phyloP scores from a whole-genome alignment of 2,888 invertebrate genomes.

The Cryptops parisi region DNA sequence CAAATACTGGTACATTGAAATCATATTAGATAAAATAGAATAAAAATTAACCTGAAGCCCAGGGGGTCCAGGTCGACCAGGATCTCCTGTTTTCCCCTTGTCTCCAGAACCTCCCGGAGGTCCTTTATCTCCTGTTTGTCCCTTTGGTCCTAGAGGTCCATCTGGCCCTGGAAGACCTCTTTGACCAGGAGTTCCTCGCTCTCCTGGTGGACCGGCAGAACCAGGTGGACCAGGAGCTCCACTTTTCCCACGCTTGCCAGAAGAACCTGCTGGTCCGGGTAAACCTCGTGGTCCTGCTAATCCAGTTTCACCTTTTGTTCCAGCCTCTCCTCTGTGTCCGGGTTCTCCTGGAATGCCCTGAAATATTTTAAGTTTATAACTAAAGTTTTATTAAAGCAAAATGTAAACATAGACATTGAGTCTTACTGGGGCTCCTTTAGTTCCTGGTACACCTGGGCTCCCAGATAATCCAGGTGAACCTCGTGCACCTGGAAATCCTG shows the following conservation, averaged over 20 bases:
- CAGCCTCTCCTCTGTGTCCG: slow-evolving; percentile 63
- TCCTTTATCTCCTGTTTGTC: slow-evolving; percentile 56
- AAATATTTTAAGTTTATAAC: slow-evolving; percentile 3
- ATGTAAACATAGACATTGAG: background rate
- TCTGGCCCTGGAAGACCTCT: slow-evolving; percentile 60
- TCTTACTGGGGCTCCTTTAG: slow-evolving; percentile 44
- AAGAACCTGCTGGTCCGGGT: slow-evolving; percentile 56
- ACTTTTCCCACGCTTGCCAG: slow-evolving; percentile 67
- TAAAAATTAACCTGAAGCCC: slow-evolving; percentile 35
- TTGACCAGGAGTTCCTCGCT: slow-evolving; percentile 49
- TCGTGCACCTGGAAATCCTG: slow-evolving; percentile 65
- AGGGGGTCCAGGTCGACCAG: slow-evolving; percentile 43
- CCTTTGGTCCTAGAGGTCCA: slow-evolving; percentile 57
- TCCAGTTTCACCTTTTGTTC: slow-evolving; percentile 60
- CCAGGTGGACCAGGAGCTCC: slow-evolving; percentile 63
- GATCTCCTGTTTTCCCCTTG: slow-evolving; percentile 39
- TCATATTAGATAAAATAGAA: too few relatives aligned
- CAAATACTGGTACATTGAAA: too few relatives aligned
- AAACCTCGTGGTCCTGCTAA: slow-evolving; percentile 55
- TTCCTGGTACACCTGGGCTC: slow-evolving; percentile 54
- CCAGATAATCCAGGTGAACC: slow-evolving; percentile 61
- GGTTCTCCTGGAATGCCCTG: slow-evolving; percentile 63
- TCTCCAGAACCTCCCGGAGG: slow-evolving; percentile 27
- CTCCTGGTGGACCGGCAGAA: slow-evolving; percentile 36
- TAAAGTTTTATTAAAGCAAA: background rate